Percentiles rank a stretch among this genome's conserved stretches.
Evolutionary conservation across 2,113 vertebrate species (phyloP).

Genomic region (Polyodon spathula): DNA sequence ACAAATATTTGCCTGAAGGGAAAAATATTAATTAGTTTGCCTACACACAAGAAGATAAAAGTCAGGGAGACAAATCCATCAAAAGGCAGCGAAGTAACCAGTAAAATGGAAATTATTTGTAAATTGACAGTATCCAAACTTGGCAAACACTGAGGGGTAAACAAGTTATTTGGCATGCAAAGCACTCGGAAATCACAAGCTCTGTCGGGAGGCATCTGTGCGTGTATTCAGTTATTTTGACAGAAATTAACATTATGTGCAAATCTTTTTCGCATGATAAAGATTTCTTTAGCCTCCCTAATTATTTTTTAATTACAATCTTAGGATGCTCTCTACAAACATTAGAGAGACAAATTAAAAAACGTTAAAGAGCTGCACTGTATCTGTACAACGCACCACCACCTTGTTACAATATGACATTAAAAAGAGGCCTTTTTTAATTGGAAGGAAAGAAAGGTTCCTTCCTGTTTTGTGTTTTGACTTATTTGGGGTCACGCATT

Average conservation of each 20-base stretch:
- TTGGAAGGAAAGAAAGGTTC: too few relatives aligned
- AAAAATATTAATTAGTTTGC: constrained; percentile 96
- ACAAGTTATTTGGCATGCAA: constrained; percentile 70
- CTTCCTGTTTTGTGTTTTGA: too few relatives aligned
- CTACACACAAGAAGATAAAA: constrained; percentile 84
- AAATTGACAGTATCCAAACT: constrained; percentile 83
- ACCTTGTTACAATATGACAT: not conserved
- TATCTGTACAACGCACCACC: constrained; percentile 17
- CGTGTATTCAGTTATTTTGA: constrained; percentile 73
- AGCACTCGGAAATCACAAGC: constrained; percentile 65
- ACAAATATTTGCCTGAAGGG: constrained; percentile 94
- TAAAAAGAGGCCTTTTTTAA: too few relatives aligned
- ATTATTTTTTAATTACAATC: constrained; percentile 81
- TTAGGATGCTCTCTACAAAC: constrained; percentile 57
- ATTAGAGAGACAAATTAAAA: constrained; percentile 35
- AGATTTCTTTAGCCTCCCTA: constrained; percentile 67
- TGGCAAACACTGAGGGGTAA: constrained; percentile 73
- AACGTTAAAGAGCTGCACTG: constrained; percentile 24
- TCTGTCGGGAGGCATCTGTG: constrained; percentile 79
- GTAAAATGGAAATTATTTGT: constrained; percentile 89
- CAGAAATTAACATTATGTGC: constrained; percentile 79
- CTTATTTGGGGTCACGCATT: too few relatives aligned
- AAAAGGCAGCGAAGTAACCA: constrained; percentile 79
- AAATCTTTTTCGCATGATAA: constrained; percentile 76
- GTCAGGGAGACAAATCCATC: constrained; percentile 83